Evolutionary conservation across 2,797 vertebrate species (phyloP).

Genomic region (Spheniscus humboldti): DNA sequence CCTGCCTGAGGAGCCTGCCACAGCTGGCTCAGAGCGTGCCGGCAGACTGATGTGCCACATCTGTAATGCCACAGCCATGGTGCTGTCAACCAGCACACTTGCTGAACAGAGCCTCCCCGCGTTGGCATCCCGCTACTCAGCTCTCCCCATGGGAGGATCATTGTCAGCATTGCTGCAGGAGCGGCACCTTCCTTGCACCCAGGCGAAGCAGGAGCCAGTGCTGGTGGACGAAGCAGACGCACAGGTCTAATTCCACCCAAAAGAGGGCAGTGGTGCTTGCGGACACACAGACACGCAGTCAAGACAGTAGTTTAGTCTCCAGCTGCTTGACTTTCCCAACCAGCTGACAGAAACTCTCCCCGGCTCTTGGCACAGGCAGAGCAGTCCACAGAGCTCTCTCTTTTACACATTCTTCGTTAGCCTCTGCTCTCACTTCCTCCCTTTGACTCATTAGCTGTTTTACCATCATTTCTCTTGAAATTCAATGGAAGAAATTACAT

Average conservation of each 20-base stretch:
- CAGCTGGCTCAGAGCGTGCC: not conserved
- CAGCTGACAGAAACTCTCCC: constrained; percentile 36
- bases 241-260: constrained; percentile 36
- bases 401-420: constrained; percentile 28
- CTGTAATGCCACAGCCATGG: not conserved
- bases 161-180: not conserved
- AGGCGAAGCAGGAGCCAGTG: accelerated
- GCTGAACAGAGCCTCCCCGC: not conserved
- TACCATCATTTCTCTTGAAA: constrained; percentile 25
- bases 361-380: constrained; percentile 17
- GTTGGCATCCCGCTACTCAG: accelerated
- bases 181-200: not conserved
- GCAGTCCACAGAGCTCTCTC: not conserved
- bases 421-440: constrained; percentile 41
- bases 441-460: constrained; percentile 41
- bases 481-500: not conserved
- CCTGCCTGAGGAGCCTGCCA: not conserved
- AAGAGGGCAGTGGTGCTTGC: constrained; percentile 50
- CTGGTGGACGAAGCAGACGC: not conserved
- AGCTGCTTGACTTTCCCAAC: constrained; percentile 28
- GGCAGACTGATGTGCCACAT: not conserved
- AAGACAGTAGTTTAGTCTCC: not conserved
- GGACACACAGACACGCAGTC: not conserved
- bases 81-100: not conserved
- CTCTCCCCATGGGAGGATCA: not conserved